These are phyloP conservation scores for Macrobrachium rosenbergii DNA, from an alignment of 1,140 invertebrate species.

Conservation along the genomic window DNA sequence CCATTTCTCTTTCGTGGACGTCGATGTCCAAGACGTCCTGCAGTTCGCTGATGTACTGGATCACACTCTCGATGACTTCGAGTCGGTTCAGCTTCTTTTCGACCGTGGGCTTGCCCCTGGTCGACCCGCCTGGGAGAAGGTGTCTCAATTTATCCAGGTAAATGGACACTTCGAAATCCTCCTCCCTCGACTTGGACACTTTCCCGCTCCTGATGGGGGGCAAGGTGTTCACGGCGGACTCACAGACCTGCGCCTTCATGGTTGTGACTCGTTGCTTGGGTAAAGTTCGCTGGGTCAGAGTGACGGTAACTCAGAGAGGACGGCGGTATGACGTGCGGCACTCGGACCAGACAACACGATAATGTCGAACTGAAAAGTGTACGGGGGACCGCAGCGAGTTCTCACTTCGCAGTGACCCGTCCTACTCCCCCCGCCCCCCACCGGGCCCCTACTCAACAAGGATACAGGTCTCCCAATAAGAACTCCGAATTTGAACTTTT, in stretches of 20 bases:
- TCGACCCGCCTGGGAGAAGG: constrained; percentile 31
- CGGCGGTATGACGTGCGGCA: neutral
- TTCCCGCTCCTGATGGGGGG: constrained; percentile 58
- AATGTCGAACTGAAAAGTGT: constrained; percentile 7
- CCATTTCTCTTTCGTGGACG: constrained; percentile 56
- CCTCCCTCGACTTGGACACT: constrained; percentile 52
- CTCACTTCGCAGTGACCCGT: constrained; percentile 36
- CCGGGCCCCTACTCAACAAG: constrained; percentile 8
- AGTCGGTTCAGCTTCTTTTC: constrained; percentile 53
- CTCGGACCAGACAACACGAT: neutral
- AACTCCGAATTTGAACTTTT: constrained; percentile 30
- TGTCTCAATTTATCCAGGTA: constrained; percentile 56
- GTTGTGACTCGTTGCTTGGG: neutral
- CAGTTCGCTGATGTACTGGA: constrained; percentile 58
- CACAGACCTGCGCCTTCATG: constrained; percentile 57
- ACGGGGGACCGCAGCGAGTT: neutral
- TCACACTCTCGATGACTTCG: constrained; percentile 55
- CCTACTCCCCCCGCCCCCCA: constrained; percentile 30
- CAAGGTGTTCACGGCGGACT: constrained; percentile 34
- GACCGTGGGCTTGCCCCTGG: constrained; percentile 33
- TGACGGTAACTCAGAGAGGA: neutral
- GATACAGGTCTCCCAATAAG: constrained; percentile 46
- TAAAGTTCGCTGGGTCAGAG: neutral
- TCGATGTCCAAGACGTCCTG: constrained; percentile 54
- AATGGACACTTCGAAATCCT: constrained; percentile 45